These are phyloP conservation scores for Drosophila athabasca DNA, from an alignment of 1,140 invertebrate genomes.

Conservation along the genomic window DNA sequence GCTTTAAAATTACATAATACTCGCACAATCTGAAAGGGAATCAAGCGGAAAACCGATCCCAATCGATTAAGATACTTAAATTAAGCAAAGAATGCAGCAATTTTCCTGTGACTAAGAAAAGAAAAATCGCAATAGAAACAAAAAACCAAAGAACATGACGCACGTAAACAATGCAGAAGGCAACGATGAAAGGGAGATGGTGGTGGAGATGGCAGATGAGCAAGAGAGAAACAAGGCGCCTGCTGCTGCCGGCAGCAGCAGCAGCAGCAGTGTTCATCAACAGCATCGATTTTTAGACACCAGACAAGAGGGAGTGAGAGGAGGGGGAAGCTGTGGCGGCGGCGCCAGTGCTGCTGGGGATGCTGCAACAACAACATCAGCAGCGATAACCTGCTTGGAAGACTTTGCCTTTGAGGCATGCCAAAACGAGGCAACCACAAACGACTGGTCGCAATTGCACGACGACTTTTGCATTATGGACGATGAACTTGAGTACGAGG, in stretches of 20 bases:
- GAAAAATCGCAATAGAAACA: conserved; percentile 26
- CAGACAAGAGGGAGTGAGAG: neutral
- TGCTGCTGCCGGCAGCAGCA: conserved; percentile 61
- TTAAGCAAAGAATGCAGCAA: conserved; percentile 30
- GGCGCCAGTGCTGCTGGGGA: conserved; percentile 24
- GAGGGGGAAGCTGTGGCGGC: conserved; percentile 18
- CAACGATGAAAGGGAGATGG: conserved; percentile 13
- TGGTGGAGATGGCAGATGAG: conserved; percentile 3
- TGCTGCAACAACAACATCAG: neutral
- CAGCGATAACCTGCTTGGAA: conserved; percentile 45
- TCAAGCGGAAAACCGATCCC: conserved; percentile 5
- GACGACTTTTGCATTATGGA: conserved; percentile 68
- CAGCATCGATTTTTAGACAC: conserved; percentile 68
- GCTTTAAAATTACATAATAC: conserved; percentile 72
- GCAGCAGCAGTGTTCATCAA: conserved; percentile 29
- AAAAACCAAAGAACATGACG: conserved; percentile 58
- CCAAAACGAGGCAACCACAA: conserved; percentile 44
- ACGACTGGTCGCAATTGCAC: conserved; percentile 42
- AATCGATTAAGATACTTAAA: conserved; percentile 38
- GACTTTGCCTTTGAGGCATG: conserved; percentile 63
- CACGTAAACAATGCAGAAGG: conserved; percentile 70
- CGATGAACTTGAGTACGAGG: conserved; percentile 76
- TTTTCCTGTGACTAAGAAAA: conserved; percentile 43
- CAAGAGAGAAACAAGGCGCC: conserved; percentile 29
- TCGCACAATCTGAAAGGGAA: conserved; percentile 12